Base-by-base conservation (phyloP, 2,113 vertebrate genomes). In the Bubo blakistoni region DNA sequence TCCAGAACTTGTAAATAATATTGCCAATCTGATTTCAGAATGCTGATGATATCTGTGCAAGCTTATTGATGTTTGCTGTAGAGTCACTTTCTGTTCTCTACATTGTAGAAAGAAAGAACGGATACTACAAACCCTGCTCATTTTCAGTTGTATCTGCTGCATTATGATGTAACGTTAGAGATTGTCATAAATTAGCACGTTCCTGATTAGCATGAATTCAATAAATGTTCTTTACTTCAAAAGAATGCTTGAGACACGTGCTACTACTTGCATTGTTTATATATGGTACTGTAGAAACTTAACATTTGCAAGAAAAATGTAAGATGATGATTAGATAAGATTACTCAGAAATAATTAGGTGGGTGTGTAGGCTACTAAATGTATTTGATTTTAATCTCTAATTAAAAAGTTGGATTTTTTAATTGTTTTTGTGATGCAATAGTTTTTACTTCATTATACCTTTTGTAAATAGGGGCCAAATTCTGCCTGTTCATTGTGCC, bases 361-460 rank as follows among this genome's bases (percentile, higher is more conserved):
- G 85, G 96, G 93, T 96, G 96, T 97, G 96, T 95, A 95, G 91
- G 71, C 93, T 97, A 81, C 82, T 94, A 96, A 97, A 84, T 97
- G 92, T 96, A 96, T 97, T 96, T 93, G 96, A 97, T 97, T 97
- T 87, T 97, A 97, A 97, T 97, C 96, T 97, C 90, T 97, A 97
- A 97, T 97, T 96, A 97, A 97, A 94, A 96, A 94, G 93, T 88
- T 94, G 88, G 76, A 94, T 84, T 95, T 96, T 97, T 96, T 27
- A 96, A 94, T 97, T 97, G 92, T 81, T 95, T 95, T 94, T 96
- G 92, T 97, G 90, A 97, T 97, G 96, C 96, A 97, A 94, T 95
- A 97, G 90, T 47, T 94, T 92, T 97, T 86, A 86, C 63, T 97
- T 96, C 88, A 70, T 94, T 97, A 70, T 91, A 58, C 65, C 36